Evolutionary conservation across 1,140 invertebrate species (phyloP).

Genomic region (Hyposmocoma kahamanoa): DNA sequence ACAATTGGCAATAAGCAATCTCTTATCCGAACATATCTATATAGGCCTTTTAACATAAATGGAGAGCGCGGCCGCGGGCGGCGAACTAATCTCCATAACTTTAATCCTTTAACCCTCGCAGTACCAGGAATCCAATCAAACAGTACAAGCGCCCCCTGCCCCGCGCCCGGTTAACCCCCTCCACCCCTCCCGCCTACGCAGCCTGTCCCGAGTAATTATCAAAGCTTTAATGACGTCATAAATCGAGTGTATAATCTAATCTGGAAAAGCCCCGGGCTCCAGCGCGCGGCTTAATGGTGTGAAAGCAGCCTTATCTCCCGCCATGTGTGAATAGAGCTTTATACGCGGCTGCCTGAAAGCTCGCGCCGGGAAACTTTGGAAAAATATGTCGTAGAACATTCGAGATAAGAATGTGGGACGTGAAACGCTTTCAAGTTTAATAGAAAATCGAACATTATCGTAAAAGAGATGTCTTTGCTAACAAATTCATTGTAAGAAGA

Average conservation of each 20-base stretch:
- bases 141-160: slow-evolving; percentile 57
- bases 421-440: slow-evolving; percentile 70
- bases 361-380: slow-evolving; percentile 71
- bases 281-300: slow-evolving; percentile 70
- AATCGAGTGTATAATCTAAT: slow-evolving; percentile 76
- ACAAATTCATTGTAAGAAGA: slow-evolving; percentile 60
- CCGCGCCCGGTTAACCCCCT: slow-evolving; percentile 22
- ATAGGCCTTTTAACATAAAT: slow-evolving; percentile 69
- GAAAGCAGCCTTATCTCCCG: slow-evolving; percentile 72
- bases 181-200: slow-evolving; percentile 53
- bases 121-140: slow-evolving; percentile 72
- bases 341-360: slow-evolving; percentile 67
- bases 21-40: slow-evolving; percentile 70
- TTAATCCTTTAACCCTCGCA: slow-evolving; percentile 71
- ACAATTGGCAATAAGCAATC: slow-evolving; percentile 72
- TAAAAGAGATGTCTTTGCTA: slow-evolving; percentile 69
- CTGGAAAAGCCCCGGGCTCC: slow-evolving; percentile 74
- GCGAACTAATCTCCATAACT: slow-evolving; percentile 72
- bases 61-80: slow-evolving; percentile 61
- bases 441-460: slow-evolving; percentile 73
- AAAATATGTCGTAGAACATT: slow-evolving; percentile 71
- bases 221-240: slow-evolving; percentile 75
- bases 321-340: slow-evolving; percentile 73
- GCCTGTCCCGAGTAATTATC: slow-evolving; percentile 74
- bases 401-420: slow-evolving; percentile 71